Conservation (phyloP, 2,797 vertebrate species). For the Sebastes dallii region DNA sequence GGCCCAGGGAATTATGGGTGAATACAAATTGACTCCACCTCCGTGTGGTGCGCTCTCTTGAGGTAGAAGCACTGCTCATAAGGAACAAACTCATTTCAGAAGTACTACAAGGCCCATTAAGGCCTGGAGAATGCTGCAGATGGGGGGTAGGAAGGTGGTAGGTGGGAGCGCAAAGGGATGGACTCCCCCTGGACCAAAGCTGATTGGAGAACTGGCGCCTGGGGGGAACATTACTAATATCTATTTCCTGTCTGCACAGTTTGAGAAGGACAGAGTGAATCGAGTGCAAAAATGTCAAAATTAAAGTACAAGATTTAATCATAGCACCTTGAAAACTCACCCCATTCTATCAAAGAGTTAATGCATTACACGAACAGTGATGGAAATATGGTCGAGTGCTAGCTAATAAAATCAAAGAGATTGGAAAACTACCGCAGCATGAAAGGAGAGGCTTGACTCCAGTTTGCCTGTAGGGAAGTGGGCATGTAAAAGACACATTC, state of each 20-base stretch:
- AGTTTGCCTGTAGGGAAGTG: slow-evolving; percentile 34
- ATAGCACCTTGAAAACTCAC: slow-evolving; percentile 49
- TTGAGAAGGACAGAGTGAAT: slow-evolving; percentile 68
- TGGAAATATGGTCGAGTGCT: slow-evolving; percentile 85
- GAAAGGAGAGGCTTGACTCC: slow-evolving; percentile 27
- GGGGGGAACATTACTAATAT: slow-evolving; percentile 74
- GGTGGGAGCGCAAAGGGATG: slow-evolving; percentile 75
- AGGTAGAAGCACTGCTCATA: slow-evolving; percentile 75
- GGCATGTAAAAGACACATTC: slow-evolving; percentile 28
- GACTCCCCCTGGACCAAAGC: slow-evolving; percentile 77
- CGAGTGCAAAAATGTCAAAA: slow-evolving; percentile 70
- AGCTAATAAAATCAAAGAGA: slow-evolving; percentile 62
- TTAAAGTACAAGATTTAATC: slow-evolving; percentile 68
- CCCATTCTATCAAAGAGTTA: slow-evolving; percentile 57
- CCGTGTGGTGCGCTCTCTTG: slow-evolving; percentile 76
- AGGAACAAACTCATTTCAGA: slow-evolving; percentile 80
- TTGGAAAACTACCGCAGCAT: slow-evolving; percentile 52
- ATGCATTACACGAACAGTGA: slow-evolving; percentile 85
- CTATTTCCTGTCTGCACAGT: slow-evolving; percentile 70
- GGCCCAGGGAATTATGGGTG: slow-evolving; percentile 92
- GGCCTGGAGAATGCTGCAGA: slow-evolving; percentile 60
- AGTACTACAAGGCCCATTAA: slow-evolving; percentile 77
- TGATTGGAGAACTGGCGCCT: slow-evolving; percentile 78
- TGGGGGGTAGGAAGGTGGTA: slow-evolving; percentile 70
- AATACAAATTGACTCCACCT: slow-evolving; percentile 93